Conservation (phyloP, 1,140 invertebrate genomes). For the Homarus americanus region DNA sequence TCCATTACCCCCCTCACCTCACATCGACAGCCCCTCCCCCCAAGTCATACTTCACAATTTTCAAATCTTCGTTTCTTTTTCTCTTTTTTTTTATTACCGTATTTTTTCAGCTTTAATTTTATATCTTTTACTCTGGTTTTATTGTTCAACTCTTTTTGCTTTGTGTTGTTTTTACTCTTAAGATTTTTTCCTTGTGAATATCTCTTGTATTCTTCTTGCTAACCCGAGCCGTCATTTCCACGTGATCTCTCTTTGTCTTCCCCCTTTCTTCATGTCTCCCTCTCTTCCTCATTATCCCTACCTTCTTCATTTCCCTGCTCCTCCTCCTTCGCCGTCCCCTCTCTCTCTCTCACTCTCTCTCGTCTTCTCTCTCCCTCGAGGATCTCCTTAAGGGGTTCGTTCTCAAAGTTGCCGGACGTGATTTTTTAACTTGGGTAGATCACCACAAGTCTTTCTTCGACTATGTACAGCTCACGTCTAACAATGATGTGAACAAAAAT, state of each 20-base stretch:
- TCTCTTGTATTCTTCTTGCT: background rate
- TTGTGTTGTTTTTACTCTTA: background rate
- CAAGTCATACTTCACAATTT: background rate
- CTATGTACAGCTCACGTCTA: background rate
- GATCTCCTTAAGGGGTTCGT: slow-evolving; percentile 35
- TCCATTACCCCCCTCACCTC: no score
- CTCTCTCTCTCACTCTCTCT: slow-evolving; percentile 52
- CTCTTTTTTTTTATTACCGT: no score
- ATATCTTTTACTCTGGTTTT: background rate
- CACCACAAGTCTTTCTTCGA: background rate
- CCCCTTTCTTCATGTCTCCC: slow-evolving; percentile 24
- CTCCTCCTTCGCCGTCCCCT: slow-evolving; percentile 9
- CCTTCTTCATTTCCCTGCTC: slow-evolving; percentile 4
- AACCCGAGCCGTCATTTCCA: background rate
- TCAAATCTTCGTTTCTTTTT: background rate
- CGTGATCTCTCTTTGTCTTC: background rate
- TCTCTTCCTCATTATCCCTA: background rate
- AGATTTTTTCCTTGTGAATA: no score
- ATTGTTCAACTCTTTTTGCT: background rate
- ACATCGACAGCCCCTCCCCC: no score
- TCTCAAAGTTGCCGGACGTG: slow-evolving; percentile 46
- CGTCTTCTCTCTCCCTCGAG: slow-evolving; percentile 57
- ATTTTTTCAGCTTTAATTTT: no score
- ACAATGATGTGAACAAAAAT: no score
- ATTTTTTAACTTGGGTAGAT: slow-evolving; percentile 25